Conservation (phyloP, 2,797 vertebrate species). For the Oryzias sinensis region DNA sequence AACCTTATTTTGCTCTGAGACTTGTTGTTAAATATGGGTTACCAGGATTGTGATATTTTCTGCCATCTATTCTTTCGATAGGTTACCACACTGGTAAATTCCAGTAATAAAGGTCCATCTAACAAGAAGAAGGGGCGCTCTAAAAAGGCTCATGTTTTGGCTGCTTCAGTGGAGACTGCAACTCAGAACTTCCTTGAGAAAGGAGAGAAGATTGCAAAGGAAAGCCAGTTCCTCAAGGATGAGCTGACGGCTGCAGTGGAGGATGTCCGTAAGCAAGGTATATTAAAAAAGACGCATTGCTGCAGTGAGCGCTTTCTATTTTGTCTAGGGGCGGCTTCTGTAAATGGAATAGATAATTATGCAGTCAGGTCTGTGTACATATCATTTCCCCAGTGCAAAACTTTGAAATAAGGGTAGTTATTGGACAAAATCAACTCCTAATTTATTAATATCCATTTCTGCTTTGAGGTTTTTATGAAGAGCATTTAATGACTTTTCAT, state of each 20-base stretch:
- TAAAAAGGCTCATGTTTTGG: conserved; percentile 97
- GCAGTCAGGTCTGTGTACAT: conserved; percentile 55
- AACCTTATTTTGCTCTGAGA: no score
- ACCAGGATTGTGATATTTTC: neutral
- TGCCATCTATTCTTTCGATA: conserved; percentile 48
- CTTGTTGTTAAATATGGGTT: no score
- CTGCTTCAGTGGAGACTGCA: conserved; percentile 95
- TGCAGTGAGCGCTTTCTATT: conserved; percentile 27
- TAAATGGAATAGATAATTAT: conserved; percentile 50
- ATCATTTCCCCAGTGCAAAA: conserved; percentile 40
- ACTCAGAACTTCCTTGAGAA: conserved; percentile 98
- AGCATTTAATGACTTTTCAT: conserved; percentile 34
- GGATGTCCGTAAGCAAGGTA: conserved; percentile 99
- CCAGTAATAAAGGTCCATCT: conserved; percentile 96
- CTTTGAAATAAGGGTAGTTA: conserved; percentile 40
- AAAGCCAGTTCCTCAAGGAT: conserved; percentile 97
- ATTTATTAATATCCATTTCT: neutral
- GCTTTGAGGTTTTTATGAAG: conserved; percentile 19
- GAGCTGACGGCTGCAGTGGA: conserved; percentile 96
- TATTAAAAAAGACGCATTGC: conserved; percentile 42
- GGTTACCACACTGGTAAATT: conserved; percentile 98
- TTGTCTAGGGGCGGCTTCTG: conserved; percentile 34
- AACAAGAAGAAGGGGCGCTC: conserved; percentile 99
- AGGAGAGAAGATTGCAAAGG: conserved; percentile 97
- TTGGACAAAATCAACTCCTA: conserved; percentile 28